A percentile compares a stretch with the other conserved stretches of the same genome.
Evolutionary conservation across 2,888 invertebrate genomes (phyloP).

Genomic region (Seira musarum): DNA sequence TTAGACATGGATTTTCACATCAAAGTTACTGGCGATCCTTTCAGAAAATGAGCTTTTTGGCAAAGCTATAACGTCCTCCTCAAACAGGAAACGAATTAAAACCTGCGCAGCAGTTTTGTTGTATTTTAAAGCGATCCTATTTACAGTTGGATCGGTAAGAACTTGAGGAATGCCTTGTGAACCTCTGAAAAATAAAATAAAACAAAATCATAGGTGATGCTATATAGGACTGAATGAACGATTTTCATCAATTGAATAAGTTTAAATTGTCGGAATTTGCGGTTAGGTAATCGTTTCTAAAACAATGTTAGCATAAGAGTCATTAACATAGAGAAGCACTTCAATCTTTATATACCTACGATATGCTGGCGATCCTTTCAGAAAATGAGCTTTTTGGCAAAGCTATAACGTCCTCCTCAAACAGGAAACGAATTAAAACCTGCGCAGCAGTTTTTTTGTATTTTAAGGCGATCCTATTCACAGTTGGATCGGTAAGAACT

Average conservation of each 20-base stretch:
- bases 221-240: no score
- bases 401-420: slow-evolving; percentile 81
- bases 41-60: slow-evolving; percentile 86
- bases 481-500: slow-evolving; percentile 71
- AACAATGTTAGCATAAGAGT: no score
- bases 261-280: no score
- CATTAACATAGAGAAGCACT: no score
- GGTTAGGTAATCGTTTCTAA: no score
- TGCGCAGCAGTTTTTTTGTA: slow-evolving; percentile 83
- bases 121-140: slow-evolving; percentile 73
- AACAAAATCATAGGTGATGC: no score
- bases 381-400: slow-evolving; percentile 90
- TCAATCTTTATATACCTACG: no score
- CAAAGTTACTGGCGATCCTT: slow-evolving; percentile 83
- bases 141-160: slow-evolving; percentile 71
- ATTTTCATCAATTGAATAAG: no score
- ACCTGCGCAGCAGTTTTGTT: slow-evolving; percentile 84
- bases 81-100: slow-evolving; percentile 81
- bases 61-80: slow-evolving; percentile 82
- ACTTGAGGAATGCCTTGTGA: slow-evolving; percentile 56
- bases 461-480: slow-evolving; percentile 71
- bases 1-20: slow-evolving; percentile 73
- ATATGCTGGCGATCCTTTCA: no score
- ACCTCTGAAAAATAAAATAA: no score
- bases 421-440: slow-evolving; percentile 80